phyloP scores from a whole-genome alignment of 2,888 invertebrate genomes.

The Rhaphigaster nebulosa region DNA sequence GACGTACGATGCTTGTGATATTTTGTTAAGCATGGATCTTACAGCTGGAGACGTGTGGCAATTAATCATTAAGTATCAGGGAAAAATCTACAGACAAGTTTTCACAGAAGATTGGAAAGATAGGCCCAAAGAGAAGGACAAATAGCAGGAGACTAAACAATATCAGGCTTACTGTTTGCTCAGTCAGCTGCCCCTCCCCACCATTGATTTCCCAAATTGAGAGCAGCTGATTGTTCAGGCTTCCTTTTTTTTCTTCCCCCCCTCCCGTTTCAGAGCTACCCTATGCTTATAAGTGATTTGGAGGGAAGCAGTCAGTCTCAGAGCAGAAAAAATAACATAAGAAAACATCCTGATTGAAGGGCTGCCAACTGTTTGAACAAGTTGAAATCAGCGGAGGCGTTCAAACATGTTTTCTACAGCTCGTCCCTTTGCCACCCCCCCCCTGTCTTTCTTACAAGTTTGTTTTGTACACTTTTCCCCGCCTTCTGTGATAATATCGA shows the following conservation, averaged over 20 bases:
- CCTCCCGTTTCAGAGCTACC: not conserved
- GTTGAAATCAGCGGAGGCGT: constrained; percentile 18
- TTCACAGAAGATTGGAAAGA: constrained; percentile 50
- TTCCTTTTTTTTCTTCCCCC: not conserved
- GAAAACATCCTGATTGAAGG: constrained; percentile 15
- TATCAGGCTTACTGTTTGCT: constrained; percentile 48
- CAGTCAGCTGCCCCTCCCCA: not conserved
- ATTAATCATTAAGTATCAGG: not conserved
- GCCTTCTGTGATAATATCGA: not conserved
- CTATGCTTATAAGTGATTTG: constrained; percentile 23
- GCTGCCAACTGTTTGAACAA: constrained; percentile 22
- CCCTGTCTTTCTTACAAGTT: constrained; percentile 22
- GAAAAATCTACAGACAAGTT: not conserved
- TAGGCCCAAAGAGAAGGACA: constrained; percentile 49
- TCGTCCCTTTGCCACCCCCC: not conserved
- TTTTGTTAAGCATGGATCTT: not conserved
- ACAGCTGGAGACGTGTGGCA: not conserved
- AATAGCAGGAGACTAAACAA: constrained; percentile 52
- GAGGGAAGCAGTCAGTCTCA: not conserved
- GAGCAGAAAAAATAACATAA: not conserved
- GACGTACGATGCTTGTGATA: not conserved
- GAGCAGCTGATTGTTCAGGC: constrained; percentile 39
- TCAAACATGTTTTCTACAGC: constrained; percentile 13
- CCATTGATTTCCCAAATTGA: constrained; percentile 56
- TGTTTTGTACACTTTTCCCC: not conserved